Percentiles rank a stretch among this genome's conserved stretches.
These are phyloP conservation scores for Varanus salvator DNA, from an alignment of 2,113 vertebrate species.

Conservation along the genomic window DNA sequence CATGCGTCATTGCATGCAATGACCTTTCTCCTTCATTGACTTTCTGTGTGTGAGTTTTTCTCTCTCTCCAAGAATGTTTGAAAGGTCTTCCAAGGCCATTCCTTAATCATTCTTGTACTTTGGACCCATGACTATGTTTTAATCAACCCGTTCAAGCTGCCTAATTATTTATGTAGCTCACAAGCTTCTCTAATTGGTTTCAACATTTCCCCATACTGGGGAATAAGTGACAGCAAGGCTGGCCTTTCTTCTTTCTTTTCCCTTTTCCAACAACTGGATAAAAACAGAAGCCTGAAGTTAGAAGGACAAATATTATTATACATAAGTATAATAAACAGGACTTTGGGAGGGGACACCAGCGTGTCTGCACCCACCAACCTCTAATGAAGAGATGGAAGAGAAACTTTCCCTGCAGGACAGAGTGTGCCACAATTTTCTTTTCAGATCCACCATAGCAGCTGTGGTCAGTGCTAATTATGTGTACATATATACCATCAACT, in stretches of 20 bases:
- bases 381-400: not conserved
- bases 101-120: conserved; percentile 29
- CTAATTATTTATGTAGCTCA: conserved; percentile 25
- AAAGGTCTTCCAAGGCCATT: conserved; percentile 32
- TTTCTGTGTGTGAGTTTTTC: not conserved
- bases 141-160: conserved; percentile 10
- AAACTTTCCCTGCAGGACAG: not conserved
- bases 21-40: not conserved
- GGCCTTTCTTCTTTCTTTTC: not conserved
- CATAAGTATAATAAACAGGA: conserved; percentile 20
- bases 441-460: not conserved
- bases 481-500: not conserved
- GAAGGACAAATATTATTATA: conserved; percentile 27
- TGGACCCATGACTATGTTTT: not conserved
- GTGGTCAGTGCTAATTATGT: not conserved
- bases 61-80: not conserved
- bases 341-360: not conserved
- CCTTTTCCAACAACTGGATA: not conserved
- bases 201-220: not conserved
- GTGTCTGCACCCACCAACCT: not conserved
- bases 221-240: not conserved
- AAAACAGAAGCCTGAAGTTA: conserved; percentile 4
- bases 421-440: not conserved
- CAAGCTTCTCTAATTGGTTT: not conserved
- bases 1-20: not conserved